These are phyloP conservation scores for Pocillopora grandis DNA, from an alignment of 92 coral and sea anemone genomes.

Conservation along the genomic window DNA sequence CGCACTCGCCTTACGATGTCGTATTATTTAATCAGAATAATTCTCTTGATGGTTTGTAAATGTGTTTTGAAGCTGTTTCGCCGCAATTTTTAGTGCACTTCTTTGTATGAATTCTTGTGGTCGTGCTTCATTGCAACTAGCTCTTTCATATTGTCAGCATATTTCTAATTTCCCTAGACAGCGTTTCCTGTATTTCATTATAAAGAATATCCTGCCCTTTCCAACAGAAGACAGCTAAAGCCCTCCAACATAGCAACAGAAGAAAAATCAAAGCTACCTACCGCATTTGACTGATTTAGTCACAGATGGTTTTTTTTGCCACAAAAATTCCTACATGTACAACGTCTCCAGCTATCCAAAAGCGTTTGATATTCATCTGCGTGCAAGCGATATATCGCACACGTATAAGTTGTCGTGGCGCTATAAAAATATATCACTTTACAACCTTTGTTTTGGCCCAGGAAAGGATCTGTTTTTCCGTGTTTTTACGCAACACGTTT, in stretches of 20 bases:
- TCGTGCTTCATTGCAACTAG: conserved; percentile 2
- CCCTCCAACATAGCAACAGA: conserved; percentile 40
- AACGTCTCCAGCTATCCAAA: conserved; percentile 24
- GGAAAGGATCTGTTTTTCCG: conserved; percentile 32
- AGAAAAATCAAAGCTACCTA: conserved; percentile 44
- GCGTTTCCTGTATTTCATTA: conserved; percentile 24
- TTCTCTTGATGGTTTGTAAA: conserved; percentile 18
- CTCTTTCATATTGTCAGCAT: conserved; percentile 35
- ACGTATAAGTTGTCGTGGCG: conserved; percentile 30
- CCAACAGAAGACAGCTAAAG: conserved; percentile 5
- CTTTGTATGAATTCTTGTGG: conserved; percentile 40
- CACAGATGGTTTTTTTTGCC: conserved; percentile 32
- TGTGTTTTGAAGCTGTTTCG: conserved; percentile 14
- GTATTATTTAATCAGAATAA: conserved; percentile 10
- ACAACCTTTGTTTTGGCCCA: conserved; percentile 34
- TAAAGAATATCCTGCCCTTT: conserved; percentile 19
- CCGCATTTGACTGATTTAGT: conserved; percentile 25
- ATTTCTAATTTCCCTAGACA: conserved; percentile 30
- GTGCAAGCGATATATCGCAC: conserved; percentile 22
- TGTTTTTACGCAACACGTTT: conserved; percentile 23
- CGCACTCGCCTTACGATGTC: background rate
- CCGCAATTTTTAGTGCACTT: background rate
- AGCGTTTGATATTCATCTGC: conserved; percentile 29
- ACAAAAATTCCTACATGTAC: conserved; percentile 38
- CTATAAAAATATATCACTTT: conserved; percentile 46